phyloP scores from a whole-genome alignment of 2,113 vertebrate genomes.

The Promerops cafer region DNA sequence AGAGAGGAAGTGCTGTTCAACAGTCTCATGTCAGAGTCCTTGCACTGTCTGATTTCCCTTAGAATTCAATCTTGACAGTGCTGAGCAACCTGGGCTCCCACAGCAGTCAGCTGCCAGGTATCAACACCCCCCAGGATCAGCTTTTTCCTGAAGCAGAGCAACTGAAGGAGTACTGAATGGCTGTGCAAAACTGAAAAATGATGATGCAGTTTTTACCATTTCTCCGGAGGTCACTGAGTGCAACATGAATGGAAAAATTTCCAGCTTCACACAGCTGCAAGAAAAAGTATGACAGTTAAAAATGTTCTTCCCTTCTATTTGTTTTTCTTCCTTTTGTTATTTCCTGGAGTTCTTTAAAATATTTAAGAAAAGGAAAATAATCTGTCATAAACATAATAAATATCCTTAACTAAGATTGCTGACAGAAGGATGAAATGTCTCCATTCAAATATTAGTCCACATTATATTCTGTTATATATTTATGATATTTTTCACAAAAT shows the following conservation, averaged over 20 bases:
- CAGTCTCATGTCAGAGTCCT: neutral
- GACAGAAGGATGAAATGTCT: neutral
- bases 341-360: neutral
- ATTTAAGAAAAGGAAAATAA: neutral
- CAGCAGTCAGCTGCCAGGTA: neutral
- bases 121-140: neutral
- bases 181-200: neutral
- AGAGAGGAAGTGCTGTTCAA: neutral
- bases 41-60: neutral
- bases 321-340: neutral
- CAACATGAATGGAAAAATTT: constrained; percentile 85
- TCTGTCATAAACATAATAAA: neutral
- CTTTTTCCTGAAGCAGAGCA: neutral
- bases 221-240: constrained; percentile 74
- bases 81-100: neutral
- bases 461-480: neutral
- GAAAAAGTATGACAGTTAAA: constrained; percentile 12
- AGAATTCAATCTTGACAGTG: neutral
- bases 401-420: neutral
- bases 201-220: constrained; percentile 72
- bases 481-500: neutral
- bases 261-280: constrained; percentile 85
- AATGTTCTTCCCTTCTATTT: neutral
- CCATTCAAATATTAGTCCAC: neutral
- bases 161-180: neutral